Base-by-base conservation (phyloP, 2,113 vertebrate species). In the Gadus chalcogrammus region DNA sequence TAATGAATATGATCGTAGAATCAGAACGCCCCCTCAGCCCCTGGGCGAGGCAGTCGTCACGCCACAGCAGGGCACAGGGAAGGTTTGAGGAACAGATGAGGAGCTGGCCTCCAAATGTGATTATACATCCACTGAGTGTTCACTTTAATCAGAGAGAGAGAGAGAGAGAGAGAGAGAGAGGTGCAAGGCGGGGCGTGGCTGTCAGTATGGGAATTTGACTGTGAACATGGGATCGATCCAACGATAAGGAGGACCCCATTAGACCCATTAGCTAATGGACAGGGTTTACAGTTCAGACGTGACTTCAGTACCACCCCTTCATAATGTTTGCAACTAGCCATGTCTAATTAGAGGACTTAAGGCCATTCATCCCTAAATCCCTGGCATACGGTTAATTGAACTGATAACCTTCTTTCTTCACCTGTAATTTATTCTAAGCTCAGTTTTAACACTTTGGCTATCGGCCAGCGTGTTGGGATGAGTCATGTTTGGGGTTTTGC, bases 41-140 rank as follows among this genome's bases (percentile, higher is more conserved):
- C 67, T 20, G 38, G 8, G 59, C 20, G 68, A 53, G 64, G 3
- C 64, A 28, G 48, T 64, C 75, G 63, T 75, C 48, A 65, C 71
- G 8, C 20, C 16, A 27, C 18, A 18, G 55, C 56, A 64, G 68
- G 65, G 75, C 15, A 61, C 5, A 42, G 38, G 38, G 38, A 42
- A 11, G 8, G 42, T 48, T 48, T 48, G 42, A 48, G 79, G 72
- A 85, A 74, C 82, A 84, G 86, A 78, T 22, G 71, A 60, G 18
- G 72, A 81, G 73, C 67, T 65, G 73, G 78, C 68, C 62, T 67
- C 48, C 15, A 77, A 88, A 89, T 87, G 64, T 78, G 76, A 89
- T 90, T 88, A 88, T 35, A 35, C 68, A 48, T 75, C 71, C 75
- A 73, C 83, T 68, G 74, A 85, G 79, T 76, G 85, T 82, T 86